Base-by-base conservation (phyloP, 2,113 vertebrate species). In the Orthonyx spaldingii region DNA sequence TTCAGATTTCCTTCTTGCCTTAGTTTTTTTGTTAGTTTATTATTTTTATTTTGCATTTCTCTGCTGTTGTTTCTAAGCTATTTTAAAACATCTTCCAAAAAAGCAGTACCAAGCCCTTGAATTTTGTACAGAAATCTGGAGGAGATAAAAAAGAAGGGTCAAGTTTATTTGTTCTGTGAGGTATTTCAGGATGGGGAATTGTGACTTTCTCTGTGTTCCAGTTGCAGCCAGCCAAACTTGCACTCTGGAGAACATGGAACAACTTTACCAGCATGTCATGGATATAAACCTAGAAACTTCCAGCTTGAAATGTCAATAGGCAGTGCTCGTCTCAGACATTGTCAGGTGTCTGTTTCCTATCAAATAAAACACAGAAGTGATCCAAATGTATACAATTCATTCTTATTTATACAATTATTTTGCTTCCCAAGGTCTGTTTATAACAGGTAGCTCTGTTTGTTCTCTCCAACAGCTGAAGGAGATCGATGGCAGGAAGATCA, bases 401-500 rank as follows among this genome's bases (percentile, higher is more conserved):
- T 78, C 28, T 72, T 49, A 26, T 42, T 80, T 46, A 5, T 9
- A 2, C 80, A 53, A 22, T 10, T 83, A 1, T 3, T 94, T 39
- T 16, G 20, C n/a, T 49, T 68, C 6, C 32, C 35, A 16, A 30
- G 10, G 15, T 16, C 11, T 56, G 18, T 78, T 14, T 77, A 17
- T 97, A 71, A 94, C 18, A 18, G 5, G 61, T n/a, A n/a, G 19
- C 12, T 23, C 14, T 95, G 37, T 96, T 55, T 97, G 93, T 71
- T 75, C 52, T 93, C 63, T 87, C 42, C 72, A 18, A 42, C 59
- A 99, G 99, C 95, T 99, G 93, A 99, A 98, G 69, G 99, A 99
- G 87, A 98, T 99, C 37, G 98, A 99, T 97, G 98, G 98, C 88
- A 53, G 94, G 66, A 98, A 98, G 96, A 99, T 99, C 91, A 95